phyloP scores from a whole-genome alignment of 2,113 vertebrate genomes.

The Periophthalmus modestus region DNA sequence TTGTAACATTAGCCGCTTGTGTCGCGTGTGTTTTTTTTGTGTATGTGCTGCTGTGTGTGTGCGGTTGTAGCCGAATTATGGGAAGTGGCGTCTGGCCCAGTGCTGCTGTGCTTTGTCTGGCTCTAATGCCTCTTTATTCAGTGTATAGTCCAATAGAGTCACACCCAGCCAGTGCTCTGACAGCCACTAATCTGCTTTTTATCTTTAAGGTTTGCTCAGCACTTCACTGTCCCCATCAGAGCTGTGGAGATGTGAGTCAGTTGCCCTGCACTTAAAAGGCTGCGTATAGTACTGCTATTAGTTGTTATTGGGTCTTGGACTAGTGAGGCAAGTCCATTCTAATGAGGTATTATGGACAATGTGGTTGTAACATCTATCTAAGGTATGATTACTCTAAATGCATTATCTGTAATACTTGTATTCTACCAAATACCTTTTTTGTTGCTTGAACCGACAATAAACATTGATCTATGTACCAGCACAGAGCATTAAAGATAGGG shows the following conservation, averaged over 20 bases:
- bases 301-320: slow-evolving; percentile 9
- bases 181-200: slow-evolving; percentile 70
- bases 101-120: slow-evolving; percentile 57
- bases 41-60: slow-evolving; percentile 21
- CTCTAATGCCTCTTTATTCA: slow-evolving; percentile 67
- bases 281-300: slow-evolving; percentile 16
- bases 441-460: too few relatives aligned
- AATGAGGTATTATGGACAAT: too few relatives aligned
- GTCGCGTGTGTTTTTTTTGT: slow-evolving; percentile 20
- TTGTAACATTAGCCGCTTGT: slow-evolving; percentile 13
- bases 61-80: slow-evolving; percentile 15
- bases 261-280: slow-evolving; percentile 8
- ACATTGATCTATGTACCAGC: too few relatives aligned
- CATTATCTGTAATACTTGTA: not conserved
- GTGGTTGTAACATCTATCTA: not conserved
- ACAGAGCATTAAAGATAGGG: too few relatives aligned
- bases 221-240: slow-evolving; percentile 55
- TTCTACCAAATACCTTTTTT: too few relatives aligned
- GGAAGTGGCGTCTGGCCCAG: slow-evolving; percentile 63
- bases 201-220: slow-evolving; percentile 71
- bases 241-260: slow-evolving; percentile 38
- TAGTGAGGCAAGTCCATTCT: not conserved
- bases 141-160: slow-evolving; percentile 23
- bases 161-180: slow-evolving; percentile 48
- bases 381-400: not conserved